Evolutionary conservation across 1,140 invertebrate species (phyloP).

Genomic region (Manduca sexta): DNA sequence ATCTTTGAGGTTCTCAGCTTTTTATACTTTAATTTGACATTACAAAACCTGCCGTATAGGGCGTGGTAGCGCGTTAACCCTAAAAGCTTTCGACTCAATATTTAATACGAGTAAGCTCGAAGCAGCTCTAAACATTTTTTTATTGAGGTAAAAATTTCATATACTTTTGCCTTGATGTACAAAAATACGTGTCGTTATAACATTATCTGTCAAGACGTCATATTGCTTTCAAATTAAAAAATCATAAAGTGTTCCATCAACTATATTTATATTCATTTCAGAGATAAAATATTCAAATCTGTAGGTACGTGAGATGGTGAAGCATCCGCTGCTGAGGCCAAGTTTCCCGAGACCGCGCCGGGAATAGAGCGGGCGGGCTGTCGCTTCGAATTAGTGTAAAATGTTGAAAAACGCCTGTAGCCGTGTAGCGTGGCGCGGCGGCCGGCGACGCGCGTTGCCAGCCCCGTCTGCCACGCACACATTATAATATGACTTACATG

Average conservation of each 20-base stretch:
- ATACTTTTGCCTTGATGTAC: no score
- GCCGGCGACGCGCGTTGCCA: conserved; percentile 9
- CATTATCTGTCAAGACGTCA: no score
- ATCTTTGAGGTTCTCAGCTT: no score
- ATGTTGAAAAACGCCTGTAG: conserved; percentile 54
- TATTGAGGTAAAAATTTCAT: no score
- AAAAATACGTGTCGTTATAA: no score
- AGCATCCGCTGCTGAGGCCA: conserved; percentile 24
- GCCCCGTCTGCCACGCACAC: not conserved
- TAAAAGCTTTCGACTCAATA: no score
- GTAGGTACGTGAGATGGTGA: conserved; percentile 23
- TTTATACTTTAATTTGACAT: no score
- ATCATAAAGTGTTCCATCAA: not conserved
- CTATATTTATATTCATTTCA: conserved; percentile 3
- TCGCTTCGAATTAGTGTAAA: conserved; percentile 63
- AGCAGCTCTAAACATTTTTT: no score
- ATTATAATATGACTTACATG: not conserved
- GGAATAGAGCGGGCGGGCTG: conserved; percentile 60
- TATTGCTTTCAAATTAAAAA: no score
- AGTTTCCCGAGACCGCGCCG: conserved; percentile 38
- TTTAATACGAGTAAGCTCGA: no score
- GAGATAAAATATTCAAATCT: conserved; percentile 5
- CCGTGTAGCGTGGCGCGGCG: conserved; percentile 6
- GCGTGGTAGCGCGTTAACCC: no score
- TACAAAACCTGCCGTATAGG: no score